Base-by-base conservation (phyloP, 2,797 vertebrate genomes). In the Labeo calbasu region DNA sequence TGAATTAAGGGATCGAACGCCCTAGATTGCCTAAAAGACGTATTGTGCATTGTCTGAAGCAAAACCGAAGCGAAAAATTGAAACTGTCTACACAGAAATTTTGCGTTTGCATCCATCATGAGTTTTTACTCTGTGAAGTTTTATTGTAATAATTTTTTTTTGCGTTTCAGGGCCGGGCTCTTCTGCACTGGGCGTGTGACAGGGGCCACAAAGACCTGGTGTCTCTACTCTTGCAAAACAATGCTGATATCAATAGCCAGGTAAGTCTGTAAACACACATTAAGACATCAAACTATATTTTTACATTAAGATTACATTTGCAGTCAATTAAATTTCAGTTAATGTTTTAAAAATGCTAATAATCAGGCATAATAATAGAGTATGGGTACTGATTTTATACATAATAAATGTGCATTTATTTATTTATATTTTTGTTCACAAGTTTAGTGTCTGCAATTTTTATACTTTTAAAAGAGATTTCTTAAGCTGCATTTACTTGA, bases 141-240 rank as follows among this genome's bases (percentile, higher is more conserved):
- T 66, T n/a, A 53, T 79, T 11, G 11, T 51, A 40, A 81, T 43
- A 6, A 40, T 70, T 70, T 5, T 43, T 72, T 57, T 79, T 14
- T 79, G 82, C 76, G 91, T 91, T 93, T 36, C 91, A 99, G 98
- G 98, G 98, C 28, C 95, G 97, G 81, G 94, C 96, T 80, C 95
- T 99, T 63, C 94, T 99, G 71, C 98, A 99, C 88, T 99, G 98
- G 98, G 96, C 97, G 0, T 99, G 97, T 84, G 98, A 99, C 89
- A 93, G 98, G 93, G 98, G 98, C 90, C 98, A 98, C 91, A 97
- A 97, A 91, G 97, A 99, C 79, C 93, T 98, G 89, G 98, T 97
- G 86, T 96, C 95, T n/a, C 89, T 97, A 32, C 93, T 99, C 85
- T 92, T 99, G 51, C 94, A 97, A 70, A 94, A 96, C 15, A 95